A percentile compares a stretch with the other conserved stretches of the same genome.
Evolutionary conservation across 2,113 vertebrate species (phyloP).

Genomic region (Seriola dumerili): DNA sequence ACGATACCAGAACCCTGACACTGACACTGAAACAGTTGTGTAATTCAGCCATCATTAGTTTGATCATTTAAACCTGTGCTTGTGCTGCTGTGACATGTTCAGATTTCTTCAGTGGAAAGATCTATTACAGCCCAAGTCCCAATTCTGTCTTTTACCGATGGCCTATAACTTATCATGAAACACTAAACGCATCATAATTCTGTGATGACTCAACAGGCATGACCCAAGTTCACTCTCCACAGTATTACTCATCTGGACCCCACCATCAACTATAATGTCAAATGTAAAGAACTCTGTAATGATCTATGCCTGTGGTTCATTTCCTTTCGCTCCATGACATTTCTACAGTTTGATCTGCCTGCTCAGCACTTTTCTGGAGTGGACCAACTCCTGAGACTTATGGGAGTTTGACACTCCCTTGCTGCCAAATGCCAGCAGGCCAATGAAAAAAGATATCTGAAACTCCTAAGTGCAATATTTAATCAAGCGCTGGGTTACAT

Average conservation of each 20-base stretch:
- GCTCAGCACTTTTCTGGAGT: constrained; percentile 79
- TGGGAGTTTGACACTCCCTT: constrained; percentile 79
- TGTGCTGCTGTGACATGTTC: background rate
- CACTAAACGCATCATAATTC: background rate
- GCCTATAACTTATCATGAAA: background rate
- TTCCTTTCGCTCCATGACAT: constrained; percentile 67
- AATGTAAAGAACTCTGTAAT: constrained; percentile 41
- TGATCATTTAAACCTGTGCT: background rate
- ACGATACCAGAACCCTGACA: background rate
- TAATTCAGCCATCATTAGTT: background rate
- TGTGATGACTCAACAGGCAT: constrained; percentile 5
- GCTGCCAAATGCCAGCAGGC: constrained; percentile 79
- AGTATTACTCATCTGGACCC: constrained; percentile 29
- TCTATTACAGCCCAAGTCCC: background rate
- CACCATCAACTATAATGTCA: constrained; percentile 40
- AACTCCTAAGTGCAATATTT: constrained; percentile 84
- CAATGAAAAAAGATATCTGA: constrained; percentile 76
- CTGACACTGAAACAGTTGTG: constrained; percentile 2
- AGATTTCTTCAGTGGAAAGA: background rate
- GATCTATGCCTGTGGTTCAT: constrained; percentile 59
- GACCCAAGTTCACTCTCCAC: constrained; percentile 11
- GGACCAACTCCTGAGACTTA: constrained; percentile 70
- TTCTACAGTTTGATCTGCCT: constrained; percentile 67
- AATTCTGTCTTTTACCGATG: background rate
- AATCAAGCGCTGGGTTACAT: constrained; percentile 80